Conservation (phyloP, 30 jellyfish, hydroid and myxozoan species). For the Turritopsis dohrnii region DNA sequence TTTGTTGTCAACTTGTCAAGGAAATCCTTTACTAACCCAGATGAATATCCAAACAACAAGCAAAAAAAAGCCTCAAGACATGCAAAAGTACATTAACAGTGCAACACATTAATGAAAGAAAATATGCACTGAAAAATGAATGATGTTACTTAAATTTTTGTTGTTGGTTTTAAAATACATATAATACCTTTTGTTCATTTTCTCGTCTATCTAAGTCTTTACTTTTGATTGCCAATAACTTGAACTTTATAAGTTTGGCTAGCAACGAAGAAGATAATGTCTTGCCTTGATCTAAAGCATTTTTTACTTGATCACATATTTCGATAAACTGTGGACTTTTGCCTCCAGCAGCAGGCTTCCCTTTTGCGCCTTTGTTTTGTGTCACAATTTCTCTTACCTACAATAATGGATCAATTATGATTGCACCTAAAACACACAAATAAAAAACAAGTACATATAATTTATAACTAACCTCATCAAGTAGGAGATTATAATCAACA, state of each 20-base stretch:
- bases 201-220: constrained; percentile 73
- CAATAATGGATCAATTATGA: background rate
- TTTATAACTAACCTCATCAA: constrained; percentile 57
- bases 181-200: constrained; percentile 62
- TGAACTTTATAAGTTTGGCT: constrained; percentile 73
- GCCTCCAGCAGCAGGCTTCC: constrained; percentile 36
- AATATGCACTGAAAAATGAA: too few relatives aligned
- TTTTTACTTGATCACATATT: constrained; percentile 51
- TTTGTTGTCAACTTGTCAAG: too few relatives aligned
- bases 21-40: too few relatives aligned
- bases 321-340: constrained; percentile 73
- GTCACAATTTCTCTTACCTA: constrained; percentile 71
- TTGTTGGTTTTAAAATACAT: background rate
- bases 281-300: constrained; percentile 75
- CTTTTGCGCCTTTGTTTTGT: constrained; percentile 64
- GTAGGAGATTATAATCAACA: constrained; percentile 51
- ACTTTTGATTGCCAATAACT: constrained; percentile 57
- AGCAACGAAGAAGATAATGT: constrained; percentile 37
- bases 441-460: background rate
- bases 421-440: too few relatives aligned
- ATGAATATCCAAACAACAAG: too few relatives aligned
- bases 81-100: too few relatives aligned
- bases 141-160: too few relatives aligned
- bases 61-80: too few relatives aligned
- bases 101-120: too few relatives aligned